These are phyloP conservation scores for Mesocricetus auratus DNA, from an alignment of 2,113 vertebrate genomes.

Conservation along the genomic window DNA sequence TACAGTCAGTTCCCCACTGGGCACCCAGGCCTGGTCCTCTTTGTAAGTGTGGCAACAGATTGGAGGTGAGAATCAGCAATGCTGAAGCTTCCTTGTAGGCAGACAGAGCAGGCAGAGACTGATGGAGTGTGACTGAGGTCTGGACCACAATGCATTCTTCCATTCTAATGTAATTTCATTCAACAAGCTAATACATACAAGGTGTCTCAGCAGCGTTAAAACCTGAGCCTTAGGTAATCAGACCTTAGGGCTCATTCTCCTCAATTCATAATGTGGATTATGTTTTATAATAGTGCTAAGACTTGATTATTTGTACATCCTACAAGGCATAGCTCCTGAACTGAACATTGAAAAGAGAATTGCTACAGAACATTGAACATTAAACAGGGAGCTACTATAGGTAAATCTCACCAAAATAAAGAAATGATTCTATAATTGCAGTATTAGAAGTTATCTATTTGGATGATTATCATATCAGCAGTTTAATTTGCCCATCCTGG, in stretches of 20 bases:
- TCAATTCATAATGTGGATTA: constrained; percentile 67
- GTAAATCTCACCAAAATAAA: constrained; percentile 73
- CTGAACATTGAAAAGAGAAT: constrained; percentile 58
- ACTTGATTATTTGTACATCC: constrained; percentile 69
- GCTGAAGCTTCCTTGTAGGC: neutral
- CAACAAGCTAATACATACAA: neutral
- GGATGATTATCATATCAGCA: constrained; percentile 47
- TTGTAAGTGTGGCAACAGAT: neutral
- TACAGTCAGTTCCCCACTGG: constrained; percentile 34
- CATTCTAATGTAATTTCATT: constrained; percentile 50
- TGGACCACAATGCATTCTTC: neutral
- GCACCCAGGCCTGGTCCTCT: neutral
- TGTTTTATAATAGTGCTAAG: constrained; percentile 67
- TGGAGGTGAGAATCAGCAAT: neutral
- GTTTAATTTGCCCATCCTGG: constrained; percentile 40
- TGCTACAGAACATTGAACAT: constrained; percentile 32
- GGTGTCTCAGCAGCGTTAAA: constrained; percentile 54
- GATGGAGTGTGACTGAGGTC: neutral
- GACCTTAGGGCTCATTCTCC: constrained; percentile 65
- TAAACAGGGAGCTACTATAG: constrained; percentile 47
- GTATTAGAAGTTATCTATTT: constrained; percentile 57
- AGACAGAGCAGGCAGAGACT: neutral
- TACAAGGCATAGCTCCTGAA: constrained; percentile 46
- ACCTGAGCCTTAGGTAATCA: constrained; percentile 64
- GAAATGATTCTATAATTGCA: constrained; percentile 4